Evolutionary conservation across 2,797 vertebrate genomes (phyloP).

Genomic region (Spea hammondii): DNA sequence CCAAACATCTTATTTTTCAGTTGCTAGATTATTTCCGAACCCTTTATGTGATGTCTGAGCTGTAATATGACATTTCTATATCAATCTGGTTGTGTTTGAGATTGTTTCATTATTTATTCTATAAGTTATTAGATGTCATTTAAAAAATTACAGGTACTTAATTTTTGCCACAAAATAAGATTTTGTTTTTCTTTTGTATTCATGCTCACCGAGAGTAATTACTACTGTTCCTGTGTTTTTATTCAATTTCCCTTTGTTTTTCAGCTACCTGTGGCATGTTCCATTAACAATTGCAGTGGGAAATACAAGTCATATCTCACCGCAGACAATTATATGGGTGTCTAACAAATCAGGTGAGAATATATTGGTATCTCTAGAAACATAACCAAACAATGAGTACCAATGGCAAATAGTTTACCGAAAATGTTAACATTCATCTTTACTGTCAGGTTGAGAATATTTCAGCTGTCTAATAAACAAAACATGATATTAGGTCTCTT

Average conservation of each 20-base stretch:
- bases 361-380: conserved; percentile 64
- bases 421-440: conserved; percentile 54
- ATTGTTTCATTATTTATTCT: conserved; percentile 51
- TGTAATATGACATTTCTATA: conserved; percentile 6
- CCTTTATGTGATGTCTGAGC: not conserved
- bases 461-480: not conserved
- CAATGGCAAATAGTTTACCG: not conserved
- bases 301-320: conserved; percentile 81
- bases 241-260: conserved; percentile 69
- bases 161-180: conserved; percentile 11
- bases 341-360: conserved; percentile 92
- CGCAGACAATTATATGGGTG: conserved; percentile 93
- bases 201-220: conserved; percentile 63
- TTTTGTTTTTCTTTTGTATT: conserved; percentile 19
- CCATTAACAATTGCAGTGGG: conserved; percentile 90
- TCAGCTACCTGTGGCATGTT: conserved; percentile 92
- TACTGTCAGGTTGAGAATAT: conserved; percentile 56
- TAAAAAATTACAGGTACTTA: conserved; percentile 47
- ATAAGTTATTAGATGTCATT: conserved; percentile 53
- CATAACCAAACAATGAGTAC: conserved; percentile 60
- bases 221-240: conserved; percentile 63
- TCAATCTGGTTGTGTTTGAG: conserved; percentile 35
- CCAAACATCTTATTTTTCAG: conserved; percentile 45
- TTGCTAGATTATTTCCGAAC: conserved; percentile 15
- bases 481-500: not conserved